Conservation (phyloP, 2,113 vertebrate species). For the Solea solea region DNA sequence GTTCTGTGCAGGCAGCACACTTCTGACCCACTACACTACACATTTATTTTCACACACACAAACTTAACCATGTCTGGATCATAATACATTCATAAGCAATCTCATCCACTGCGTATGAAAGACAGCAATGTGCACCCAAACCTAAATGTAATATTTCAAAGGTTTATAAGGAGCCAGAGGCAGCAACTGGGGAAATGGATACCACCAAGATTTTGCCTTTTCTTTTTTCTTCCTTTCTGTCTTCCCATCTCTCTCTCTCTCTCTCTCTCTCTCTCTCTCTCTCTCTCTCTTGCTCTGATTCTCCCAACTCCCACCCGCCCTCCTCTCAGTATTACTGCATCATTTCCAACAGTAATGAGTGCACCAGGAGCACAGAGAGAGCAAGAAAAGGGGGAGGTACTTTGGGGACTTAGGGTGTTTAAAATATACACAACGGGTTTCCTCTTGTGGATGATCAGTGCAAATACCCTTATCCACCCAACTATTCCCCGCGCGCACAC, state of each 20-base stretch:
- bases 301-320: constrained; percentile 24
- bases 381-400: constrained; percentile 50
- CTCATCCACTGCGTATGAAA: constrained; percentile 60
- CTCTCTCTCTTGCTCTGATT: constrained; percentile 23
- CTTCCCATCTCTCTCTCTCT: constrained; percentile 25
- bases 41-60: constrained; percentile 33
- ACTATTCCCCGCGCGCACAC: neutral
- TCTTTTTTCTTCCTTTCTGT: constrained; percentile 21
- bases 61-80: constrained; percentile 52
- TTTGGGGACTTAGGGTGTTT: constrained; percentile 72
- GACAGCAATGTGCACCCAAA: constrained; percentile 68
- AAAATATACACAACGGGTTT: constrained; percentile 71
- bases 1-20: constrained; percentile 19
- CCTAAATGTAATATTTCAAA: constrained; percentile 70
- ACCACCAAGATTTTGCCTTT: constrained; percentile 56
- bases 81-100: constrained; percentile 71
- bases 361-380: constrained; percentile 59
- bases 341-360: constrained; percentile 74
- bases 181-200: constrained; percentile 67
- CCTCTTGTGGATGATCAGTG: constrained; percentile 66
- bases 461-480: constrained; percentile 38
- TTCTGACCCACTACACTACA: constrained; percentile 25
- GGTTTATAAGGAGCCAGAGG: constrained; percentile 73
- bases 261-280: constrained; percentile 23
- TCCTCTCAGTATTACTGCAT: constrained; percentile 61